Percentiles rank a stretch among this genome's conserved stretches.
phyloP scores from a whole-genome alignment of 2,888 invertebrate species.

The Drosophila macrothrix region DNA sequence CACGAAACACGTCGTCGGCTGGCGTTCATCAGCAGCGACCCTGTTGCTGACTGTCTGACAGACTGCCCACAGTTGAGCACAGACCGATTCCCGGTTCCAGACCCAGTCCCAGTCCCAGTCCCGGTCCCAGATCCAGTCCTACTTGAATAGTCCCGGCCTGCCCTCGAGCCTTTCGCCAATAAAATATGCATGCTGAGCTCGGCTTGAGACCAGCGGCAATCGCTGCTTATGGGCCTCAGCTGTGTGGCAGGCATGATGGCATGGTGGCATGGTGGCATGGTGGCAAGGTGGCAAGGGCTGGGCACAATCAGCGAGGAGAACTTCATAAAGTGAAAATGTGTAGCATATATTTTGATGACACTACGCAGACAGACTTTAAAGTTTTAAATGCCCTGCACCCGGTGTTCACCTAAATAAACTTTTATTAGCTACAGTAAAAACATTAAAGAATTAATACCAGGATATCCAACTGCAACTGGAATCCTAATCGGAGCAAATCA shows the following conservation, averaged over 20 bases:
- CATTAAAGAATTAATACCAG: not conserved
- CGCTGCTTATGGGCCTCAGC: slow-evolving; percentile 35
- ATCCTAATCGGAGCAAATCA: not conserved
- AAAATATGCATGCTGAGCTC: slow-evolving; percentile 75
- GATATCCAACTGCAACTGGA: not conserved
- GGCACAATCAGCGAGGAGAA: slow-evolving; percentile 47
- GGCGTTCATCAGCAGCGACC: slow-evolving; percentile 73
- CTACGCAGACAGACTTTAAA: not conserved
- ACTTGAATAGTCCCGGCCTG: slow-evolving; percentile 40
- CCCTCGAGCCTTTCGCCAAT: slow-evolving; percentile 68
- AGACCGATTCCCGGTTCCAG: slow-evolving; percentile 17
- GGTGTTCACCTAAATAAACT: not conserved
- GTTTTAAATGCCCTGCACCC: slow-evolving; percentile 26
- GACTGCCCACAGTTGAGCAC: slow-evolving; percentile 54
- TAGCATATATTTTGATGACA: slow-evolving; percentile 68
- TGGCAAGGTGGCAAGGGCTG: slow-evolving; percentile 2
- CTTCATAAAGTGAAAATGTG: slow-evolving; percentile 79
- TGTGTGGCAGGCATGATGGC: slow-evolving; percentile 15
- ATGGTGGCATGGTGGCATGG: slow-evolving; percentile 10
- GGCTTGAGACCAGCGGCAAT: slow-evolving; percentile 60
- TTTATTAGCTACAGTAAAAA: not conserved
- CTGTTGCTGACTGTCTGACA: slow-evolving; percentile 58
- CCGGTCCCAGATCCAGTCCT: slow-evolving; percentile 34
- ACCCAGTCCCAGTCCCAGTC: slow-evolving; percentile 11
- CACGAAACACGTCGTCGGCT: slow-evolving; percentile 69